Evolutionary conservation across 2,797 vertebrate species (phyloP).

Genomic region (Eremophila alpestris): DNA sequence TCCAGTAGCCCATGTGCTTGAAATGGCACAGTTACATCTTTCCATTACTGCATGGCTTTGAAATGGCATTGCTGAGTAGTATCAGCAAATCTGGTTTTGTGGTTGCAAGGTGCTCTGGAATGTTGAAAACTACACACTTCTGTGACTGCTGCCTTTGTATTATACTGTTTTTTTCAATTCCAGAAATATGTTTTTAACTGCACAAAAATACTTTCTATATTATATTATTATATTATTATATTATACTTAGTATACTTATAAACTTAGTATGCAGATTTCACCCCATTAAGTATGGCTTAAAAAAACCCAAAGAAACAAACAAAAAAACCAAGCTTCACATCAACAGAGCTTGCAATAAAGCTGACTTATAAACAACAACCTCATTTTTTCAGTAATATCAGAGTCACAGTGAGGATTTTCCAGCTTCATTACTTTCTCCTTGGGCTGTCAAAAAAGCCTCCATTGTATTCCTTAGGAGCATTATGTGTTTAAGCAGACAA

Average conservation of each 20-base stretch:
- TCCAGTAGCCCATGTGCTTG: not conserved
- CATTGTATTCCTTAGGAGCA: not conserved
- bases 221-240: no score
- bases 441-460: not conserved
- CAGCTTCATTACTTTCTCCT: not conserved
- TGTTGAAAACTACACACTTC: not conserved
- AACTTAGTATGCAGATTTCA: not conserved
- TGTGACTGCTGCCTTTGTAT: not conserved
- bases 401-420: not conserved
- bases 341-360: not conserved
- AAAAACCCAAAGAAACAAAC: no score
- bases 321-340: not conserved
- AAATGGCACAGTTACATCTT: not conserved
- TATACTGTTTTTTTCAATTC: not conserved
- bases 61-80: not conserved
- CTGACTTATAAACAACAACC: not conserved
- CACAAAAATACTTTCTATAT: not conserved
- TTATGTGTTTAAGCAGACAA: not conserved
- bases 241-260: no score
- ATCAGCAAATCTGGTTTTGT: not conserved
- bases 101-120: not conserved
- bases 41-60: not conserved
- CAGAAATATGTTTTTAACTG: not conserved
- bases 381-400: not conserved
- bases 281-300: not conserved